Percentiles rank a stretch among this genome's conserved stretches.
Evolutionary conservation across 2,113 vertebrate species (phyloP).

Genomic region (Ursus arctos): DNA sequence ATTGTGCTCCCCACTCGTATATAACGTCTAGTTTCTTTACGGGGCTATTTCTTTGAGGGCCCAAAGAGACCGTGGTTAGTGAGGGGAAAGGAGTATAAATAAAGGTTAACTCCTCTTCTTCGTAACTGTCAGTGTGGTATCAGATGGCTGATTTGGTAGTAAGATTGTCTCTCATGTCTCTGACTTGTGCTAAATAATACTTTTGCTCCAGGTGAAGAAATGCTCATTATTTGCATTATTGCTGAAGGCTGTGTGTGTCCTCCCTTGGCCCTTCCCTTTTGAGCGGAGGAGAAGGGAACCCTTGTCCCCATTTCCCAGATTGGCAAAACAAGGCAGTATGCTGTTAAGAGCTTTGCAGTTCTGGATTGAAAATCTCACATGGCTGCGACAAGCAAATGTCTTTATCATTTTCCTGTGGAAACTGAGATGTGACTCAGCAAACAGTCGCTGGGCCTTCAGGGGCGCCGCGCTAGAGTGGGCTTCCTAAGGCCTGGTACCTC

Average conservation of each 20-base stretch:
- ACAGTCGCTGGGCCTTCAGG: neutral
- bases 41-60: neutral
- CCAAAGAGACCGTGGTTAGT: neutral
- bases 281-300: neutral
- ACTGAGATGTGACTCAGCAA: neutral
- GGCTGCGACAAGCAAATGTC: neutral
- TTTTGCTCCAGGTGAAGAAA: conserved; percentile 1
- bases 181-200: neutral
- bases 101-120: neutral
- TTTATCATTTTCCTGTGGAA: neutral
- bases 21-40: neutral
- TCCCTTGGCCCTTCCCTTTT: neutral
- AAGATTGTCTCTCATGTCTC: neutral
- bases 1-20: neutral
- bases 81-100: neutral
- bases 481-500: neutral
- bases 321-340: neutral
- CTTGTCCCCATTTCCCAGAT: neutral
- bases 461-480: neutral
- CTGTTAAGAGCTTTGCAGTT: neutral
- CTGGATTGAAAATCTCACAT: neutral
- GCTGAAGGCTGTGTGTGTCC: neutral
- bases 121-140: neutral
- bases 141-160: neutral
- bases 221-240: neutral